phyloP scores from a whole-genome alignment of 2,113 vertebrate species.

The Candoia aspera region DNA sequence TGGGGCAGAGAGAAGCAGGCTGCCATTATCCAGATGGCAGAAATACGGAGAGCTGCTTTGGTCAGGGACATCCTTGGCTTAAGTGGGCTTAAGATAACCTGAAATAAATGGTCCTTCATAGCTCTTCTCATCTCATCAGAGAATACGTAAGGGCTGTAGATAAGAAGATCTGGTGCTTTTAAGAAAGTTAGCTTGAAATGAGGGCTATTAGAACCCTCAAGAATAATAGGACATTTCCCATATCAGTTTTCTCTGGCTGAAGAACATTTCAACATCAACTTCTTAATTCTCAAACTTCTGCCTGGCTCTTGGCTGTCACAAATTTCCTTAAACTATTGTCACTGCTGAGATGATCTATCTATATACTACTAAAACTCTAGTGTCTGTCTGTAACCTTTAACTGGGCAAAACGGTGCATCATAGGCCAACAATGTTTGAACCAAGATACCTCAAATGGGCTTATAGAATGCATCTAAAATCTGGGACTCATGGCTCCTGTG shows the following conservation, averaged over 20 bases:
- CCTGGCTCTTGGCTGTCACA: background rate
- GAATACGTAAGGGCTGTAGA: too few relatives aligned
- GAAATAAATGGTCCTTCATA: slow-evolving; percentile 15
- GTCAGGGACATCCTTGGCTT: slow-evolving; percentile 65
- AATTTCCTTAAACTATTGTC: background rate
- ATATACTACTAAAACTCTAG: background rate
- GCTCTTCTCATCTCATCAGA: too few relatives aligned
- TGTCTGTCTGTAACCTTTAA: too few relatives aligned
- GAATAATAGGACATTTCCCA: slow-evolving; percentile 7
- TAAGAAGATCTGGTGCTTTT: background rate
- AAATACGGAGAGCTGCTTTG: slow-evolving; percentile 53
- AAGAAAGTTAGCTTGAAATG: slow-evolving; percentile 32
- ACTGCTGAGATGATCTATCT: background rate
- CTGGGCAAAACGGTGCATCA: too few relatives aligned
- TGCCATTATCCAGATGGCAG: slow-evolving; percentile 68
- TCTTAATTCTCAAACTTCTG: background rate
- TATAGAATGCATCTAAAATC: too few relatives aligned
- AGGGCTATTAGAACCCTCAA: background rate
- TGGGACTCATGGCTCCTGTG: too few relatives aligned
- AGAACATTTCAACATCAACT: background rate
- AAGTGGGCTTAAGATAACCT: slow-evolving; percentile 65
- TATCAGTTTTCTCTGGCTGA: background rate
- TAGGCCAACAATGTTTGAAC: too few relatives aligned
- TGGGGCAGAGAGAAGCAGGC: slow-evolving; percentile 70
- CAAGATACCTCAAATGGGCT: too few relatives aligned